Conservation (phyloP, 2,888 invertebrate genomes). For the Timema cristinae region DNA sequence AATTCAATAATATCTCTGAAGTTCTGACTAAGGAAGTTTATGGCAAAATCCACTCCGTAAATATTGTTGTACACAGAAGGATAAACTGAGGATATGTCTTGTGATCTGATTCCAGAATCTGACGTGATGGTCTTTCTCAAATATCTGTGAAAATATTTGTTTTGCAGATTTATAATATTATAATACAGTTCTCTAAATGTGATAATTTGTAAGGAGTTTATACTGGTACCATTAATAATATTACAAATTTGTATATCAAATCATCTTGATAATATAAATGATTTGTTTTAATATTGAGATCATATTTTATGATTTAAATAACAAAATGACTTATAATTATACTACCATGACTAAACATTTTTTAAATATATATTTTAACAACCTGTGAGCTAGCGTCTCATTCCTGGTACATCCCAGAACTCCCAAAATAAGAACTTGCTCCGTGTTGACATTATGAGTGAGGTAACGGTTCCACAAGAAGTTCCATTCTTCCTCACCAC, state of each 20-base stretch:
- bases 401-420: constrained; percentile 65
- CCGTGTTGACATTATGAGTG: constrained; percentile 62
- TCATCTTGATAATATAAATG: no score
- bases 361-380: constrained; percentile 41
- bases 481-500: constrained; percentile 66
- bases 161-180: no score
- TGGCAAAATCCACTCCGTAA: constrained; percentile 10
- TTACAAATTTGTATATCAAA: no score
- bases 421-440: constrained; percentile 58
- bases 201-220: no score
- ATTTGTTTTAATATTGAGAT: no score
- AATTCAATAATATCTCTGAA: constrained; percentile 8
- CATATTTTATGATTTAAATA: no score
- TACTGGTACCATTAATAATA: no score
- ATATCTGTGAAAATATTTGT: background rate
- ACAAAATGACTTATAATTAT: no score
- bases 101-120: constrained; percentile 7
- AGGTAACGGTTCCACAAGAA: constrained; percentile 65
- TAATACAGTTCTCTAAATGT: no score
- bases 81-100: background rate
- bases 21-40: background rate
- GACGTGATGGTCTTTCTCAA: background rate
- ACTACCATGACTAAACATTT: no score
- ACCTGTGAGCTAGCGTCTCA: constrained; percentile 53
- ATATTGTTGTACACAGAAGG: background rate